phyloP scores from a whole-genome alignment of 2,113 vertebrate genomes.

The Mustelus asterias region DNA sequence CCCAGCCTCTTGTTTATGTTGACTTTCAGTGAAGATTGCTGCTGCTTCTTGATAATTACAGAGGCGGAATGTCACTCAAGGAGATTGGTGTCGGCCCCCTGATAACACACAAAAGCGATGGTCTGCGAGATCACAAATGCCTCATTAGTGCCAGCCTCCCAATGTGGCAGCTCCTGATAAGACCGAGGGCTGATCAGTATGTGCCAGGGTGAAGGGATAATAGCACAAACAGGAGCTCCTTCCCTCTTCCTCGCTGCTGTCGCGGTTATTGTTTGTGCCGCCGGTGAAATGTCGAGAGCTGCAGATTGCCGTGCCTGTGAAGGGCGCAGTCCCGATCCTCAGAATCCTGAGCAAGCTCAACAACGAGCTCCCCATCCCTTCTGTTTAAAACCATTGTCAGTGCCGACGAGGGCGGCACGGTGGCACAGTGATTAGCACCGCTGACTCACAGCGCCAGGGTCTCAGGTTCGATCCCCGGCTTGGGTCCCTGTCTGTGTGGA shows the following conservation, averaged over 20 bases:
- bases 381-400: background rate
- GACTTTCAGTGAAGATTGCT: constrained; percentile 45
- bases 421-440: too few relatives aligned
- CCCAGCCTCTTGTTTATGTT: constrained; percentile 34
- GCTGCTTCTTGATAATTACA: constrained; percentile 42
- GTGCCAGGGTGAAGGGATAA: constrained; percentile 38
- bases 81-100: constrained; percentile 43
- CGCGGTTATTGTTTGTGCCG: background rate
- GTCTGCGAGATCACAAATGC: constrained; percentile 45
- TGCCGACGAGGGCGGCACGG: too few relatives aligned
- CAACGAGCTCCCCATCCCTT: background rate
- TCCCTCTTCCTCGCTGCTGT: background rate
- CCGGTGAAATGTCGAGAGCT: background rate
- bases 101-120: constrained; percentile 48
- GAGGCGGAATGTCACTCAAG: constrained; percentile 45
- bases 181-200: constrained; percentile 44
- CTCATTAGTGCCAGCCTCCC: constrained; percentile 39
- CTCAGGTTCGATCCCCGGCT: too few relatives aligned
- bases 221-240: background rate
- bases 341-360: background rate
- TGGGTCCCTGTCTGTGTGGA: too few relatives aligned
- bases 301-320: background rate
- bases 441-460: too few relatives aligned
- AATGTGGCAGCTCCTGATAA: constrained; percentile 41
- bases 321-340: background rate